Percentiles rank a stretch among this genome's conserved stretches.
These are phyloP conservation scores for Lathronympha strigana DNA, from an alignment of 2,888 invertebrate species.

Conservation along the genomic window DNA sequence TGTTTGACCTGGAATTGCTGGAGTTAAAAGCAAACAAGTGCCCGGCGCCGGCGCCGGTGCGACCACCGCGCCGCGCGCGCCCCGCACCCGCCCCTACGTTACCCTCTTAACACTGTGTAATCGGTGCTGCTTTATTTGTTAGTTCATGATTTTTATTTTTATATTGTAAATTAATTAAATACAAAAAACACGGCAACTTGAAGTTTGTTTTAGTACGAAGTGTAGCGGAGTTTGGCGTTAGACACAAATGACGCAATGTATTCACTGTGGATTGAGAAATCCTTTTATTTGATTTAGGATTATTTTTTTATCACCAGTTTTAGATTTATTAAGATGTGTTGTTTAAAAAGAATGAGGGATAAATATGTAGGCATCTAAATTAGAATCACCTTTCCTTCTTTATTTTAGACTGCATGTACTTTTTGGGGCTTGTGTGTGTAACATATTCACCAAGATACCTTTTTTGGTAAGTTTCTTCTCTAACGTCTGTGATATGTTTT, in stretches of 20 bases:
- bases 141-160: constrained; percentile 1
- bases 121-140: not conserved
- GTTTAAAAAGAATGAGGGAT: not conserved
- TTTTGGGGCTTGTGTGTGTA: not conserved
- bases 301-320: too few species aligned
- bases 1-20: constrained; percentile 13
- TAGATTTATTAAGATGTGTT: too few species aligned
- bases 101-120: not conserved
- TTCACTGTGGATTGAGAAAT: too few species aligned
- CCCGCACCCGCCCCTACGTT: constrained; percentile 2
- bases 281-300: too few species aligned
- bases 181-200: constrained; percentile 7
- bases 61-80: constrained; percentile 10
- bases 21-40: constrained; percentile 1
- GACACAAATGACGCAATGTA: too few species aligned
- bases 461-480: not conserved
- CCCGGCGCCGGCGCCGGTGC: constrained; percentile 30
- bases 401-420: not conserved
- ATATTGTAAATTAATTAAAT: not conserved
- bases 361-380: not conserved
- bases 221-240: not conserved
- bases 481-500: not conserved
- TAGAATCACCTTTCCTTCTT: not conserved
- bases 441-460: not conserved
- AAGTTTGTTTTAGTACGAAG: constrained; percentile 1